These are phyloP conservation scores for Trachops cirrhosus DNA, from an alignment of 2,797 vertebrate genomes.

Conservation along the genomic window DNA sequence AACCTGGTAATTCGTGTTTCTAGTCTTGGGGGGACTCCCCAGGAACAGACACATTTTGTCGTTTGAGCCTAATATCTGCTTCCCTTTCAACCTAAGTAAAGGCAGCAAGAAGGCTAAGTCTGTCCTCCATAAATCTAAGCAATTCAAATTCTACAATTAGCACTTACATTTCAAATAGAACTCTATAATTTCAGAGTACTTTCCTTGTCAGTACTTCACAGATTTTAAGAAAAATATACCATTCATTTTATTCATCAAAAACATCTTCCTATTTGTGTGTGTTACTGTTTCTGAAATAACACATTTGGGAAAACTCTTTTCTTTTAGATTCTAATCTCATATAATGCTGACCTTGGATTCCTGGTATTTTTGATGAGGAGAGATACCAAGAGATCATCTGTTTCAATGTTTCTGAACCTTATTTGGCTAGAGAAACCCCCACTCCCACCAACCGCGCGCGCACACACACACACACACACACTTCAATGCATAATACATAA, in stretches of 20 bases:
- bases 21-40: not conserved
- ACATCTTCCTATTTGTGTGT: not conserved
- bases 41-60: not conserved
- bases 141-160: not conserved
- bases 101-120: not conserved
- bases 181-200: conserved; percentile 18
- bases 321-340: not conserved
- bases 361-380: not conserved
- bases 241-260: conserved; percentile 3
- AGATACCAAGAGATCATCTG: not conserved
- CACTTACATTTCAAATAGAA: not conserved
- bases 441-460: rapidly evolving
- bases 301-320: not conserved
- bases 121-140: not conserved
- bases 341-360: not conserved
- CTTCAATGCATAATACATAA: not conserved
- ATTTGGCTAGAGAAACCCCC: not conserved
- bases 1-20: not conserved
- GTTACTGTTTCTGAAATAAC: not conserved
- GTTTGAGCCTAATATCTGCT: not conserved
- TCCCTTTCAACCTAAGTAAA: not conserved
- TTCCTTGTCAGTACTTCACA: not conserved
- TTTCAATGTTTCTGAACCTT: not conserved
- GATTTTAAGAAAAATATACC: not conserved
- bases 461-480: not conserved